phyloP scores from a whole-genome alignment of 1,140 invertebrate species.

The Agrilus planipennis region DNA sequence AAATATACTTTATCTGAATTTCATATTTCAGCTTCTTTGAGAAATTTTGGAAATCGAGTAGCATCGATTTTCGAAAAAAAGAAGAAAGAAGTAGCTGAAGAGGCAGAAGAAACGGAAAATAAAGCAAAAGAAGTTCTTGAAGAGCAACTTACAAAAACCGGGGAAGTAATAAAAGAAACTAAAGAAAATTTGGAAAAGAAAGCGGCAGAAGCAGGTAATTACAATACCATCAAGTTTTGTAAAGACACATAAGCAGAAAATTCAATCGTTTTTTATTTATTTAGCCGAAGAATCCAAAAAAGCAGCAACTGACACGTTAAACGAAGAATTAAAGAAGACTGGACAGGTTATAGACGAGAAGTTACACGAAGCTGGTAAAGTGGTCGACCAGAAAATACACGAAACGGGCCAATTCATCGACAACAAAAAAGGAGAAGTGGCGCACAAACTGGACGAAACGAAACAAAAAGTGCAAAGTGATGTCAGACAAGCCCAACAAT shows the following conservation, averaged over 20 bases:
- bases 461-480: constrained; percentile 4
- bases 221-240: not conserved
- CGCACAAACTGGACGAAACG: constrained; percentile 5
- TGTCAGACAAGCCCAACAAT: not conserved
- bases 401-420: constrained; percentile 10
- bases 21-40: constrained; percentile 17
- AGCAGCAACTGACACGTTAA: constrained; percentile 12
- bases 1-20: not conserved
- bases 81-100: constrained; percentile 19
- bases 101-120: constrained; percentile 11
- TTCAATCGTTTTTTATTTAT: not conserved
- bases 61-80: constrained; percentile 19
- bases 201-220: constrained; percentile 1
- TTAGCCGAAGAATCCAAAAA: constrained; percentile 15
- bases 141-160: constrained; percentile 3
- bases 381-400: constrained; percentile 8
- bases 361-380: constrained; percentile 2
- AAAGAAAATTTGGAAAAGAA: constrained; percentile 8
- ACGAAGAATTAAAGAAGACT: constrained; percentile 13
- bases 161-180: constrained; percentile 6
- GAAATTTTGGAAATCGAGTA: constrained; percentile 19
- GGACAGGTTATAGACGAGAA: constrained; percentile 8
- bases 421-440: constrained; percentile 3
- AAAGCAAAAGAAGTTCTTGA: constrained; percentile 6
- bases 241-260: not conserved